A percentile compares a stretch with the other conserved stretches of the same genome.
phyloP scores from a whole-genome alignment of 2,888 invertebrate species.

The Alloplasta piceator region DNA sequence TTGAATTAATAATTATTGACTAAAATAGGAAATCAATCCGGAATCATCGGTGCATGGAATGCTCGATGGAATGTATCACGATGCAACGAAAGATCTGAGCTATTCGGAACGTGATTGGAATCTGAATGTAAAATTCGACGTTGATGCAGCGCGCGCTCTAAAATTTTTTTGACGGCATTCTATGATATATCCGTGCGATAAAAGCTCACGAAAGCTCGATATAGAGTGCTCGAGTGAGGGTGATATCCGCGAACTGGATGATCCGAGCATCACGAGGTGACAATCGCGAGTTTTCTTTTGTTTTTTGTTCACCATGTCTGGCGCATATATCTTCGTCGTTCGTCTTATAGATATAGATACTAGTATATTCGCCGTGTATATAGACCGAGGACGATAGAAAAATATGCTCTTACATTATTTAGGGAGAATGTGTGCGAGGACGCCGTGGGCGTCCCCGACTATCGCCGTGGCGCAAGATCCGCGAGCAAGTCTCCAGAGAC shows the following conservation, averaged over 20 bases:
- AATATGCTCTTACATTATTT: slow-evolving; percentile 79
- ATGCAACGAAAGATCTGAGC: too few relatives aligned
- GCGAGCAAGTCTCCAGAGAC: slow-evolving; percentile 75
- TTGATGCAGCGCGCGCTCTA: background rate
- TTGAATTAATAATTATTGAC: background rate
- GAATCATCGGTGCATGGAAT: too few relatives aligned
- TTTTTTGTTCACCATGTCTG: slow-evolving; percentile 3
- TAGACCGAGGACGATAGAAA: slow-evolving; percentile 72
- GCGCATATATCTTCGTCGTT: slow-evolving; percentile 7
- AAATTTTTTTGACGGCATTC: background rate
- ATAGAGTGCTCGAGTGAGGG: background rate
- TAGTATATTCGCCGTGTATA: slow-evolving; percentile 9
- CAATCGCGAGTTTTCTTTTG: slow-evolving; percentile 43
- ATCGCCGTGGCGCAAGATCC: slow-evolving; percentile 65
- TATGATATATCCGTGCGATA: background rate
- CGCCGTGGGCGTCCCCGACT: slow-evolving; percentile 60
- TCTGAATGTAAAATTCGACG: slow-evolving; percentile 2
- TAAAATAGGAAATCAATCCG: background rate
- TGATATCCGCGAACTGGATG: slow-evolving; percentile 21
- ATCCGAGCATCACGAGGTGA: slow-evolving; percentile 44
- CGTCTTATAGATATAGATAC: slow-evolving; percentile 1
- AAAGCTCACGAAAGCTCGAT: slow-evolving; percentile 9
- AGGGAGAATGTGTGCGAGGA: slow-evolving; percentile 67
- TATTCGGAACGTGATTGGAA: background rate
- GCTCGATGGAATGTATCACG: too few relatives aligned